Percentiles rank a stretch among this genome's conserved stretches.
Conservation (phyloP, 1,140 invertebrate species). For the Aphis gossypii region DNA sequence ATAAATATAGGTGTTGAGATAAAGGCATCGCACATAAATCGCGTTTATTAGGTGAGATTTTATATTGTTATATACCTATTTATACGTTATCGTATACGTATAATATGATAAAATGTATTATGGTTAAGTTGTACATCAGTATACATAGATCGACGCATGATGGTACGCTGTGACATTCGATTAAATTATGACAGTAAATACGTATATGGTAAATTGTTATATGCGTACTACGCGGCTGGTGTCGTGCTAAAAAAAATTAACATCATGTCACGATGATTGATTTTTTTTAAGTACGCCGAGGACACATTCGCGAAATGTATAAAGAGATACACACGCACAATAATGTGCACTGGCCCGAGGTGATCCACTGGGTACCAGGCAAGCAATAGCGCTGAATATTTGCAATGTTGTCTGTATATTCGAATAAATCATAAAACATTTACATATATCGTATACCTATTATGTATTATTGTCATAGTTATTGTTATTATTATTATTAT, state of each 20-base stretch:
- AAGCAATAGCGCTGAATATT: slow-evolving; percentile 34
- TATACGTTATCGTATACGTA: no score
- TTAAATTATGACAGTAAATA: neutral
- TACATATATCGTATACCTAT: neutral
- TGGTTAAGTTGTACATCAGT: no score
- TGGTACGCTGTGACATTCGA: neutral
- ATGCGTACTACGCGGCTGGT: neutral
- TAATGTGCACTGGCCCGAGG: neutral
- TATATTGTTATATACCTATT: no score
- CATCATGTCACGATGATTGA: neutral
- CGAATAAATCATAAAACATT: slow-evolving; percentile 25
- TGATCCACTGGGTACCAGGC: slow-evolving; percentile 50
- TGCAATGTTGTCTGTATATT: slow-evolving; percentile 39
- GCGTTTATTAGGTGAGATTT: no score
- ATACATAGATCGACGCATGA: neutral
- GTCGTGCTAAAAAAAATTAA: neutral
- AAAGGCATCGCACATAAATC: no score
- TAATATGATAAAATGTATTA: no score
- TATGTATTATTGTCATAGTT: neutral
- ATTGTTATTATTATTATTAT: neutral
- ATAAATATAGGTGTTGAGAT: no score
- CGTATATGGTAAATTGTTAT: neutral
- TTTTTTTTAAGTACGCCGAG: neutral
- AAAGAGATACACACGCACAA: slow-evolving; percentile 27
- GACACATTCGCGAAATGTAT: slow-evolving; percentile 27